These are phyloP conservation scores for Phalanger gymnotis DNA, from an alignment of 2,797 vertebrate species.

Conservation along the genomic window DNA sequence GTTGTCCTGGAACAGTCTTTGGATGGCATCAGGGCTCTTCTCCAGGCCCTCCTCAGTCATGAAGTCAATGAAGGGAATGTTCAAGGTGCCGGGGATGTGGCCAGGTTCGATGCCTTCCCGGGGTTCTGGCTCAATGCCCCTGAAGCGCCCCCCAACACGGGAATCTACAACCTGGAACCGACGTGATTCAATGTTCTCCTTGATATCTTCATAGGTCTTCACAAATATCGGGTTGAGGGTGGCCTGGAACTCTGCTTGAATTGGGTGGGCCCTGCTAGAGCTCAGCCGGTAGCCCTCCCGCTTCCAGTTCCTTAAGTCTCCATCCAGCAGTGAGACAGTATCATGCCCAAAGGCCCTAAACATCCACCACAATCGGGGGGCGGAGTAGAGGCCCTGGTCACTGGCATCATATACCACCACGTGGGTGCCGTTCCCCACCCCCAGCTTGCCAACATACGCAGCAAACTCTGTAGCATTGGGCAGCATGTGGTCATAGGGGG, in stretches of 20 bases:
- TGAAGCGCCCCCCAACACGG: slow-evolving; percentile 89
- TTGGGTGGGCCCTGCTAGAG: slow-evolving; percentile 83
- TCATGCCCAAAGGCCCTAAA: slow-evolving; percentile 94
- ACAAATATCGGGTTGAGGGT: slow-evolving; percentile 85
- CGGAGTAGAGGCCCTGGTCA: slow-evolving; percentile 91
- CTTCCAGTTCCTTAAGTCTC: slow-evolving; percentile 92
- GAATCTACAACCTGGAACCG: slow-evolving; percentile 92
- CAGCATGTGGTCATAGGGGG: slow-evolving; percentile 92
- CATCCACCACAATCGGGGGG: slow-evolving; percentile 98
- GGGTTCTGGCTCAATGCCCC: slow-evolving; percentile 92
- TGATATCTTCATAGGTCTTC: slow-evolving; percentile 91
- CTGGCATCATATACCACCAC: slow-evolving; percentile 96
- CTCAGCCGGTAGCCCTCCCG: slow-evolving; percentile 85
- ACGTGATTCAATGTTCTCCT: slow-evolving; percentile 88
- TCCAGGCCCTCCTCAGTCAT: slow-evolving; percentile 89
- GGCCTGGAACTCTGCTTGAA: slow-evolving; percentile 84
- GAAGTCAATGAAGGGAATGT: slow-evolving; percentile 92
- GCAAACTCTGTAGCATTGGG: slow-evolving; percentile 88
- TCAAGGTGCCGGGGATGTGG: slow-evolving; percentile 90
- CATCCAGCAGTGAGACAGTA: slow-evolving; percentile 92
- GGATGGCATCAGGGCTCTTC: slow-evolving; percentile 87
- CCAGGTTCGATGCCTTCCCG: slow-evolving; percentile 94
- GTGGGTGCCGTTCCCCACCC: slow-evolving; percentile 90
- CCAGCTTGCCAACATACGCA: slow-evolving; percentile 88
- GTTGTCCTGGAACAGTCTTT: slow-evolving; percentile 87